These are phyloP conservation scores for Hecatera dysodea DNA, from an alignment of 2,888 invertebrate species.

Conservation along the genomic window DNA sequence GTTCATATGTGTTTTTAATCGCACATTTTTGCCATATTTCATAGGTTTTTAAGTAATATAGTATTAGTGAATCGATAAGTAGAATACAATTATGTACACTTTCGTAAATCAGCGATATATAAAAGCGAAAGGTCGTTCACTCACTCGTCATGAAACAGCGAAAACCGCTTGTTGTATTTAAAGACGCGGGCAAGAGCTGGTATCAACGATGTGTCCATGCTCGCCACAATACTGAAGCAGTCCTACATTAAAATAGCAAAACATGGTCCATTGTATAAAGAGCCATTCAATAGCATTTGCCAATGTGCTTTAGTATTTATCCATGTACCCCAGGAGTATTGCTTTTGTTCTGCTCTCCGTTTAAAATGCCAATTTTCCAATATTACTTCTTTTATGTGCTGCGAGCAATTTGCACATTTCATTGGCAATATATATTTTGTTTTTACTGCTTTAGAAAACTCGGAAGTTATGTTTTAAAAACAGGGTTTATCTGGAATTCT, in stretches of 20 bases:
- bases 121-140: too few relatives aligned
- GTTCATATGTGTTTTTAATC: background rate
- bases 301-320: conserved; percentile 23
- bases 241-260: conserved; percentile 13
- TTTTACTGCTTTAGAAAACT: conserved; percentile 16
- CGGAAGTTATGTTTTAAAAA: background rate
- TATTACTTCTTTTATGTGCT: conserved; percentile 46
- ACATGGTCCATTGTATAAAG: conserved; percentile 27
- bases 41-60: background rate
- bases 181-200: too few relatives aligned
- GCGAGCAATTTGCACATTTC: conserved; percentile 25
- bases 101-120: too few relatives aligned
- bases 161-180: too few relatives aligned
- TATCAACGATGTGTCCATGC: too few relatives aligned
- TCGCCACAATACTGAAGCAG: conserved; percentile 6
- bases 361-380: conserved; percentile 46
- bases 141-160: too few relatives aligned
- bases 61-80: background rate
- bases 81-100: too few relatives aligned
- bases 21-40: background rate
- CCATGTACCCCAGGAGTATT: conserved; percentile 11
- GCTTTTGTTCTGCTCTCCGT: conserved; percentile 34
- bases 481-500: background rate
- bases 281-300: conserved; percentile 36
- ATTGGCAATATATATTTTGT: conserved; percentile 28